Base-by-base conservation (phyloP, 2,113 vertebrate genomes). In the Apus apus region DNA sequence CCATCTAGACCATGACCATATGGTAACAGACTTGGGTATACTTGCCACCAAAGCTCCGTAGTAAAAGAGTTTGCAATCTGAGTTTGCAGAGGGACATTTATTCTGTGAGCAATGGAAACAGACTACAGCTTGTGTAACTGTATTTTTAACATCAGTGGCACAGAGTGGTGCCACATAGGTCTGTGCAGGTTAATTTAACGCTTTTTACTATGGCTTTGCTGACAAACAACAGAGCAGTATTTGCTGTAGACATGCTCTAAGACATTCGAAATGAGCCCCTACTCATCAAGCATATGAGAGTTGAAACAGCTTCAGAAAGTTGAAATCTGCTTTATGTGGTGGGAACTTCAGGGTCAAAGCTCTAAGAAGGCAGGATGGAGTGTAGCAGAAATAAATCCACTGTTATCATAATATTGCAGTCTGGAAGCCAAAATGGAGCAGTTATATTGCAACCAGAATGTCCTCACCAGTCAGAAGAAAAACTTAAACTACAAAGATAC, bases 1-100 rank as follows among this genome's bases (percentile, higher is more conserved):
- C 40, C 7, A 0, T 45, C 15, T 34, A 82, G 38, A 40, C 16
- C 15, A 15, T 8, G 4, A 34, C 12, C 6, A 1, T 40, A 21
- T 21, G 10, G 5, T 34, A 21, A 30, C 36, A 72, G 68, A 12
- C 17, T 32, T 6, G 2, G 29, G 19, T 1, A 0, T 8, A 36
- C 26, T 61, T 65, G 40, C 45, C 19, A 7, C 60, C 38, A 34
- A 22, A 89, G 54, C 46, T 32, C 32, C 27, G n/a, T 19, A 1
- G 9, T 43, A 53, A 38, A 80, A 75, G 22, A n/a, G 9, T 57
- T 65, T 40, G 27, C 15, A 11, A 23, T 19, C 26, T 73, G 22
- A 45, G 40, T 43, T 48, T 32, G 26, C 54, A 58, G 14, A 14
- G 78, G 9, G 38, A 36, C 38, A 21, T 6, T 26, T 46, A 13